phyloP scores from a whole-genome alignment of 1,140 invertebrate species.

The Pseudoatta argentina region DNA sequence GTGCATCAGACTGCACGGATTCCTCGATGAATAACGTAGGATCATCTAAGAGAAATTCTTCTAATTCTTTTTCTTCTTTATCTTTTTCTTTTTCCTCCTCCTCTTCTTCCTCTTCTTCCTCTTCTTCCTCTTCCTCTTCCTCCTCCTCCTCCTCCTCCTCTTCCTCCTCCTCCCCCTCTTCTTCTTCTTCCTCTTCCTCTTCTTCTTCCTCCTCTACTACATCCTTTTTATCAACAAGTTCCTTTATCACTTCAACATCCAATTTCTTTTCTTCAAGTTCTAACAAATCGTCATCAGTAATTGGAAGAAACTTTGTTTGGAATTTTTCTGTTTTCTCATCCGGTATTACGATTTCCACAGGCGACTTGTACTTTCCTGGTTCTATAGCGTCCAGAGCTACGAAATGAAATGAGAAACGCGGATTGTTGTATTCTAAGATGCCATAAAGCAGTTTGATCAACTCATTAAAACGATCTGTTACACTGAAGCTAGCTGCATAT shows the following conservation, averaged over 20 bases:
- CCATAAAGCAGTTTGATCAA: constrained; percentile 76
- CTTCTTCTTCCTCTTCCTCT: constrained; percentile 65
- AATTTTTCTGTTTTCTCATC: constrained; percentile 68
- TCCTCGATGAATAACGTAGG: constrained; percentile 69
- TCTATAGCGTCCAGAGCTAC: constrained; percentile 73
- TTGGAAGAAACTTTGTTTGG: constrained; percentile 78
- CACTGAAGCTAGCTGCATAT: constrained; percentile 74
- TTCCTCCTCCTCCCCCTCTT: constrained; percentile 67
- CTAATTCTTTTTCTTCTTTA: constrained; percentile 23
- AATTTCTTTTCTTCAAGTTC: constrained; percentile 49
- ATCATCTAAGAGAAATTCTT: constrained; percentile 69
- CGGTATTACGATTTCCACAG: constrained; percentile 49
- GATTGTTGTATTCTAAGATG: constrained; percentile 79
- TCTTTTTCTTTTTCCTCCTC: constrained; percentile 62
- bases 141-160: constrained; percentile 60
- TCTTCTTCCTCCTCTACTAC: constrained; percentile 20
- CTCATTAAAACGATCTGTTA: constrained; percentile 76
- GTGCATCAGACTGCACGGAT: constrained; percentile 76
- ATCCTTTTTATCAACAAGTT: constrained; percentile 55
- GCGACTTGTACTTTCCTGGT: constrained; percentile 66
- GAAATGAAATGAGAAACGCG: constrained; percentile 77
- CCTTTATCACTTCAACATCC: neutral
- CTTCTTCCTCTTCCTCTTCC: constrained; percentile 56
- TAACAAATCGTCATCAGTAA: constrained; percentile 78
- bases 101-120: constrained; percentile 55